Evolutionary conservation across 2,113 vertebrate species (phyloP).

Genomic region (Dissostichus mawsoni): DNA sequence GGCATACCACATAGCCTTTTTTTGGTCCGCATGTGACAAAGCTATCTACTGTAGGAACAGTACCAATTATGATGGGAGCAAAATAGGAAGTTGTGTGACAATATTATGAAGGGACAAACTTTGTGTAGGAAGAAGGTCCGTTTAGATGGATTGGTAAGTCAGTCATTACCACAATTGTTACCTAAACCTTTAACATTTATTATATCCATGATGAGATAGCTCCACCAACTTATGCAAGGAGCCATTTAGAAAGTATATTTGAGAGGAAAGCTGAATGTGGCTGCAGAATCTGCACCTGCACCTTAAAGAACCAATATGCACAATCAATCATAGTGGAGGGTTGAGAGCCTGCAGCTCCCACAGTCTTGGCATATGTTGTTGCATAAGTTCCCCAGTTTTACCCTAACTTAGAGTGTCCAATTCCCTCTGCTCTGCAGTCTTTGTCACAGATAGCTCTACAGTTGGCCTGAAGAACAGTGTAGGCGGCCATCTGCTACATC

Average conservation of each 20-base stretch:
- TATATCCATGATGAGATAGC: not conserved
- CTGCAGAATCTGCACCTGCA: not conserved
- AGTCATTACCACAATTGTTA: not conserved
- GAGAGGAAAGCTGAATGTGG: not conserved
- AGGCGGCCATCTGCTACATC: constrained; percentile 28
- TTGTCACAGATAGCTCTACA: not conserved
- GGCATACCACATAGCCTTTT: not conserved
- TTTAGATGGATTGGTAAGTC: not conserved
- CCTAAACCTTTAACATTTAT: not conserved
- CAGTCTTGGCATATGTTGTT: not conserved
- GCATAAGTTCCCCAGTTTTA: not conserved
- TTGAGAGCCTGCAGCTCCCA: not conserved
- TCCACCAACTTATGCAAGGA: not conserved
- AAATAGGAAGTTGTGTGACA: not conserved
- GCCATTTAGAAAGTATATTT: too few species aligned
- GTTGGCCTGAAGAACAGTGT: not conserved
- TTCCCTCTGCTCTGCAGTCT: not conserved
- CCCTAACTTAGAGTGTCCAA: not conserved
- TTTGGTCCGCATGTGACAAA: too few species aligned
- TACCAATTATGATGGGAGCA: not conserved
- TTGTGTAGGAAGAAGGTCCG: not conserved
- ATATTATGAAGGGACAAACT: not conserved
- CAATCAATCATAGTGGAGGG: not conserved
- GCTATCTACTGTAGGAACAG: not conserved
- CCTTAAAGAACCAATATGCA: not conserved